Evolutionary conservation across 2,113 vertebrate species (phyloP).

Genomic region (Sakesphorus luctuosus): DNA sequence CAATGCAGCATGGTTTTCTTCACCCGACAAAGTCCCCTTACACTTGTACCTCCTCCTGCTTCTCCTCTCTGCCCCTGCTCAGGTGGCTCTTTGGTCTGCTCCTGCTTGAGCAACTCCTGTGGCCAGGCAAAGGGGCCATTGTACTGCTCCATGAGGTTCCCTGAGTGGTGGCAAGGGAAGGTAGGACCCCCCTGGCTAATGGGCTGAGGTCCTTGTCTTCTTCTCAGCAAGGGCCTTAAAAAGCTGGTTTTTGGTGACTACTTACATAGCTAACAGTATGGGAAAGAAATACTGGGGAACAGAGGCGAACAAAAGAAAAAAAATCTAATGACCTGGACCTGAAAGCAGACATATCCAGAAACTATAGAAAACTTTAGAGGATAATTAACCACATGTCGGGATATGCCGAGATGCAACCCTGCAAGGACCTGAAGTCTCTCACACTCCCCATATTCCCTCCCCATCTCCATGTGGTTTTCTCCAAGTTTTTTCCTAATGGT

Average conservation of each 20-base stretch:
- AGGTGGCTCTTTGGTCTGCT: neutral
- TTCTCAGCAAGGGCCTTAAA: neutral
- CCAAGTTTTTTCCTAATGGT: too few relatives aligned
- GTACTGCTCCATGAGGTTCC: rapidly evolving
- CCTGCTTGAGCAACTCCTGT: rapidly evolving
- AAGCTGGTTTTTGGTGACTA: neutral
- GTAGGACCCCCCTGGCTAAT: rapidly evolving
- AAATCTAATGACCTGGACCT: neutral
- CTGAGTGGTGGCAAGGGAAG: too few relatives aligned
- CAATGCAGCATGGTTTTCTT: rapidly evolving
- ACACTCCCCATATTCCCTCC: too few relatives aligned
- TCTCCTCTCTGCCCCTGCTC: neutral
- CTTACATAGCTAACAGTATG: neutral
- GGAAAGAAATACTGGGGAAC: neutral
- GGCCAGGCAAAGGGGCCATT: rapidly evolving
- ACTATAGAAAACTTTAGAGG: neutral
- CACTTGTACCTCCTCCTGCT: neutral
- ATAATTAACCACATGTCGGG: neutral
- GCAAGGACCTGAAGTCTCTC: too few relatives aligned
- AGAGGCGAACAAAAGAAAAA: neutral
- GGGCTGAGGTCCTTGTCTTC: rapidly evolving
- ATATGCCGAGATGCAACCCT: too few relatives aligned
- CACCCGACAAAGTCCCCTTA: neutral
- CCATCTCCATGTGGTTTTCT: too few relatives aligned
- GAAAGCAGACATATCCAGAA: neutral